Evolutionary conservation across 1,140 invertebrate species (phyloP), one percentile per base, ranked within the genome.

Genomic region (Rhynchophorus ferrugineus): DNA sequence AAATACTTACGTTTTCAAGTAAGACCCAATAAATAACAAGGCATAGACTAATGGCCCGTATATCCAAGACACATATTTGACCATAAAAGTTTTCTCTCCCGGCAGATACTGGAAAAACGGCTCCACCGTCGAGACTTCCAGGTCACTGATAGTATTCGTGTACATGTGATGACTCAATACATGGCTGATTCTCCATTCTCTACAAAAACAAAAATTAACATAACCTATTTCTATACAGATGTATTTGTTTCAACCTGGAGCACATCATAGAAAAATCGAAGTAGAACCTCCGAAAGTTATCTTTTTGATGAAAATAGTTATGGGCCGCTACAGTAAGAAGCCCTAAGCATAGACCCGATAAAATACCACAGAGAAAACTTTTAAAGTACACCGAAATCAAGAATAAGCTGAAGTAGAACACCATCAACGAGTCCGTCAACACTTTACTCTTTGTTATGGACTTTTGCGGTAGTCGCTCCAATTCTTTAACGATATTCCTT

Each of bases 221-320:
- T 44, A 20, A 13, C 9, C 16, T 5, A 16, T 8, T 18, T 42
- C 5, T 24, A 11, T 44, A 3, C 13, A 18, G 6, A 21, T 2
- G 8, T 2, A n/a, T 18, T 36, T 5, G 7, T 6, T 17, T 37
- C 42, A 45, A 51, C 54, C 34, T 57, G 14, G 42, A 45, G 19
- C 43, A 43, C 43, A 46, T 33, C 42, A 82, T 62, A 20, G 73
- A 71, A 9, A 92, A 65, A 61, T 91, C 84, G 50, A 86, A 87
- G 33, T 86, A 79, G 62, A 86, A 89, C 82, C 89, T 89, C 37
- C 89, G 77, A 75, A 86, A 89, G 62, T 79, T 89, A 61, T 91
- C 82, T 16, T 74, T 77, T 60, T 82, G 76, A 64, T 93, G 89
- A 41, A 91, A 82, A 63, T 86, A 93, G 68, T 92, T 93, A 63